Conservation (phyloP, 2,797 vertebrate genomes). For the Sebastes reedi region DNA sequence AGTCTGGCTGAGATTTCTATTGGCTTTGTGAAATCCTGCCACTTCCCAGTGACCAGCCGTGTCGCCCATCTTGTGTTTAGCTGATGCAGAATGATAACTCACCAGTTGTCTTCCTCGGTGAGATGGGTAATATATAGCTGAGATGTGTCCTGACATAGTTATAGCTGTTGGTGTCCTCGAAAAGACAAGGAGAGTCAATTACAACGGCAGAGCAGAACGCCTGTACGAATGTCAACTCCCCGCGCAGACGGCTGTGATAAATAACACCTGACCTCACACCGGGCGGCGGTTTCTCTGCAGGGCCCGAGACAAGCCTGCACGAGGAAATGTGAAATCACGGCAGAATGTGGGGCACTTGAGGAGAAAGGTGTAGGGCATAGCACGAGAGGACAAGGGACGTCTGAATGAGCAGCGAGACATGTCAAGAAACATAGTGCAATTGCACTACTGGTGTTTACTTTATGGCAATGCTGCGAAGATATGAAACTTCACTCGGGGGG, state of each 20-base stretch:
- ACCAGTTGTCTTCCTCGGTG: conserved; percentile 87
- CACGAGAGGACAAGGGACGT: conserved; percentile 65
- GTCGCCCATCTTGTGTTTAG: conserved; percentile 67
- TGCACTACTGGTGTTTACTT: conserved; percentile 66
- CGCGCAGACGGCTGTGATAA: conserved; percentile 83
- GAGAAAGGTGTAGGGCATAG: conserved; percentile 67
- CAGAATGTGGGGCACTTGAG: conserved; percentile 70
- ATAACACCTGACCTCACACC: conserved; percentile 84
- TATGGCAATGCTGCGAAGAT: conserved; percentile 70
- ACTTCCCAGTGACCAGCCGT: conserved; percentile 59
- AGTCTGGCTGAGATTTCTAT: conserved; percentile 64
- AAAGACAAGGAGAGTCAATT: conserved; percentile 93
- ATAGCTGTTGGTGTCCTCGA: conserved; percentile 88
- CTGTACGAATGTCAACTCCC: conserved; percentile 84
- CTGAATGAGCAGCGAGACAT: conserved; percentile 70
- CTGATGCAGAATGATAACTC: conserved; percentile 90
- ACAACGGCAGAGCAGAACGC: conserved; percentile 80
- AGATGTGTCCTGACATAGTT: conserved; percentile 91
- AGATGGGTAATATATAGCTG: conserved; percentile 90
- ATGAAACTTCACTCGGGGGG: conserved; percentile 69
- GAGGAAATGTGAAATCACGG: conserved; percentile 78
- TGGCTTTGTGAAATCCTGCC: conserved; percentile 62
- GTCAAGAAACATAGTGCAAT: conserved; percentile 58
- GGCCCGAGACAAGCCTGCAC: conserved; percentile 67
- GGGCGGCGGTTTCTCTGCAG: conserved; percentile 76